Evolutionary conservation across 2,797 vertebrate species (phyloP), one percentile per base, ranked within the genome.

Genomic region (Pangasius mekongensis): DNA sequence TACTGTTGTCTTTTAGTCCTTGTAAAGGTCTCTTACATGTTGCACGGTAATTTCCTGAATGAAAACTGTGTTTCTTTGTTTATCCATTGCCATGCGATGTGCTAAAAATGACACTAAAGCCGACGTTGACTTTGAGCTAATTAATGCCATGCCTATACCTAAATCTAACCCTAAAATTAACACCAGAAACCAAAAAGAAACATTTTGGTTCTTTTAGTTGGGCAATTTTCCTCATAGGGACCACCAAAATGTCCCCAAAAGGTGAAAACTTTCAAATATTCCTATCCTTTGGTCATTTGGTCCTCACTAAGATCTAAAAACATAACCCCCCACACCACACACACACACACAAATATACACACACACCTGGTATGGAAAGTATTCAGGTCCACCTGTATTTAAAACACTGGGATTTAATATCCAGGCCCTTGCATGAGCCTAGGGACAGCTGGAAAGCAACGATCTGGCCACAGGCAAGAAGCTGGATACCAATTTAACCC

Each of bases 401-500:
- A 71, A 86, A 86, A 39, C 47, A 13, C 3, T n/a, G 74, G n/a
- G 27, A 82, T 86, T 62, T 60, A 24, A 87, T 84, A 52, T 83
- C 62, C 69, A 78, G 60, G 62, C 36, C 33, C 27, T 84, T 83
- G 49, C 27, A 20, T 67, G 49, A 58, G 85, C 66, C 10, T 78
- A 18, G 52, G 52, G n/a, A 83, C 69, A 83, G 69, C 85, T 86
- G 60, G 62, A 77, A 83, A 77, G 86, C 49, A 87, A 84, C 58
- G 52, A 84, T 87, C 81, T 67, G 67, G 87, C 84, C 77, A 86
- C 54, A 52, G 77, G 87, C 66, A 86, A 86, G 56, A 89, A 74
- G 78, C 60, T 86, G 69, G 60, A 86, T 73, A 86, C 47, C 85
- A 77, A n/a, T 47, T 36, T 10, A 8, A 22, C 27, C 30, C 27